Evolutionary conservation across 1,140 invertebrate genomes (phyloP).

Genomic region (Drosophila mayri): DNA sequence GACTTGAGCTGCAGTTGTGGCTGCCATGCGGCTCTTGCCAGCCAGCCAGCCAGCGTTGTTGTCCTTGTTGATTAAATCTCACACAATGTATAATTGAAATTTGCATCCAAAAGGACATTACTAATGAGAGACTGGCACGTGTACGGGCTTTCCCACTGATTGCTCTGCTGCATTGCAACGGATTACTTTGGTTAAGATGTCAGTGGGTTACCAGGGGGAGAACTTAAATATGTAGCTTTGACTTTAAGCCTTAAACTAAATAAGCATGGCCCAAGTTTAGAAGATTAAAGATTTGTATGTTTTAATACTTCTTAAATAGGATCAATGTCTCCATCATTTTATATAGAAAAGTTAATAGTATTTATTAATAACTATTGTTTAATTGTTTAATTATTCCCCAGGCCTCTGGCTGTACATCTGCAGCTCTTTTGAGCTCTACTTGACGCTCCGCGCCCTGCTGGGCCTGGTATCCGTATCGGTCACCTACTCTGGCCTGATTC

Average conservation of each 20-base stretch:
- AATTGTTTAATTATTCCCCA: slow-evolving; percentile 28
- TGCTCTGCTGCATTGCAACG: slow-evolving; percentile 21
- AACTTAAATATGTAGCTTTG: background rate
- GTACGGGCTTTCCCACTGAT: slow-evolving; percentile 12
- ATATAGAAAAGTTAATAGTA: background rate
- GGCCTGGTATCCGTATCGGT: slow-evolving; percentile 90
- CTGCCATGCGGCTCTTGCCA: slow-evolving; percentile 37
- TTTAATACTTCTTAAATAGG: background rate
- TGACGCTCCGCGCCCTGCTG: slow-evolving; percentile 87
- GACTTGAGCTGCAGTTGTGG: slow-evolving; percentile 31
- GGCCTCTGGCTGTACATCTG: slow-evolving; percentile 88
- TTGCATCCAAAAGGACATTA: slow-evolving; percentile 74
- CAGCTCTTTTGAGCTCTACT: slow-evolving; percentile 88
- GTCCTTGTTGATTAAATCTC: slow-evolving; percentile 80
- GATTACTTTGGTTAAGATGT: slow-evolving; percentile 10
- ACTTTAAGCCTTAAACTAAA: background rate
- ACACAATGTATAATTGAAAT: slow-evolving; percentile 74
- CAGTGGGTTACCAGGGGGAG: background rate
- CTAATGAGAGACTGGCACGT: slow-evolving; percentile 55
- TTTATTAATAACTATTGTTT: background rate
- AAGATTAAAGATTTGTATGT: background rate
- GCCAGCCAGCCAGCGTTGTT: slow-evolving; percentile 44
- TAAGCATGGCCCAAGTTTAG: background rate
- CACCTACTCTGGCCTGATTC: slow-evolving; percentile 90
- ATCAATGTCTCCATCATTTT: background rate